Conservation (phyloP, 2,888 invertebrate species). For the Osmoderma eremita region DNA sequence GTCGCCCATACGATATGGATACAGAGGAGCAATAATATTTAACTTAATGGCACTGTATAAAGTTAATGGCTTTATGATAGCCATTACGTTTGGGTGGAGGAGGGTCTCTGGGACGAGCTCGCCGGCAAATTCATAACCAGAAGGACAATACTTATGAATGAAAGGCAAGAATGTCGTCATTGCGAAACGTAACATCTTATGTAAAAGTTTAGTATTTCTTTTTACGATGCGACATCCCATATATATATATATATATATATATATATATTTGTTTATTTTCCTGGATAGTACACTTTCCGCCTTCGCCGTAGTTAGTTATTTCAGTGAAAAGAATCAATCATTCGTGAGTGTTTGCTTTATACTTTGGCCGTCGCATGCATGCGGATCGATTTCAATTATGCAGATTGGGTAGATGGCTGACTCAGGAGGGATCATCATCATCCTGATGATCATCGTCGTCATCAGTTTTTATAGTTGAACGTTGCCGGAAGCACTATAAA, state of each 20-base stretch:
- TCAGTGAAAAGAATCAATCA: constrained; percentile 13
- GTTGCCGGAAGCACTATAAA: constrained; percentile 29
- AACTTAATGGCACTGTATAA: constrained; percentile 59
- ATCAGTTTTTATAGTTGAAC: constrained; percentile 33
- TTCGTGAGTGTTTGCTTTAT: not conserved
- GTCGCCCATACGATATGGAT: constrained; percentile 48
- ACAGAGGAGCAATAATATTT: constrained; percentile 58
- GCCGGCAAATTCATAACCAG: constrained; percentile 32
- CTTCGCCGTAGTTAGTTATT: not conserved
- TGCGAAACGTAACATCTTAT: constrained; percentile 14
- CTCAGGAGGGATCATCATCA: constrained; percentile 23
- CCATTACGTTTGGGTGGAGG: constrained; percentile 50
- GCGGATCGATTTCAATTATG: constrained; percentile 37
- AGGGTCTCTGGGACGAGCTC: constrained; percentile 24
- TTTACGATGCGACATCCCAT: constrained; percentile 1
- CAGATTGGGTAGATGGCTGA: constrained; percentile 35
- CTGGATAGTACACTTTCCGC: not conserved
- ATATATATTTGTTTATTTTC: not conserved
- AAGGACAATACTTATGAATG: constrained; percentile 31
- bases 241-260: too few species aligned
- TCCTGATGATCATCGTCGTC: too few species aligned
- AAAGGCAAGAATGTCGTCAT: constrained; percentile 29
- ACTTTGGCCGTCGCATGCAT: not conserved
- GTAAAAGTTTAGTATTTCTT: not conserved
- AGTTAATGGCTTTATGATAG: constrained; percentile 59